These are phyloP conservation scores for Premnoplex brunnescens DNA, from an alignment of 2,797 vertebrate species.

Conservation along the genomic window DNA sequence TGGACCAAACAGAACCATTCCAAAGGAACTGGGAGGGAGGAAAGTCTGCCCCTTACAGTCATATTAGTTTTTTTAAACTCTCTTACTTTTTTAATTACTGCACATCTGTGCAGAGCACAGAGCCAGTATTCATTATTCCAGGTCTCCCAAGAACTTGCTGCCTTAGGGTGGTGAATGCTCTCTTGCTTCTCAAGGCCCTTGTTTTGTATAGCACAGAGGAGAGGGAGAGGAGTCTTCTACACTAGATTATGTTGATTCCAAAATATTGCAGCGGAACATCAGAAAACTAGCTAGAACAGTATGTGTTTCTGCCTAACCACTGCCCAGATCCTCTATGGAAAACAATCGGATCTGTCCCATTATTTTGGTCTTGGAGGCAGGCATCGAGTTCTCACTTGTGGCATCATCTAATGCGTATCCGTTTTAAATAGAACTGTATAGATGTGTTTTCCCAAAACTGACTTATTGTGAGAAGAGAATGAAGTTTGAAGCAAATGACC, in stretches of 20 bases:
- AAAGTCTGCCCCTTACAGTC: neutral
- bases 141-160: neutral
- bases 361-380: neutral
- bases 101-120: slow-evolving; percentile 24
- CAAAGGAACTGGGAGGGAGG: slow-evolving; percentile 24
- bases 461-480: neutral
- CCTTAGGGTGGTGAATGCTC: neutral
- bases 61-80: neutral
- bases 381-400: neutral
- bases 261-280: neutral
- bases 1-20: slow-evolving; percentile 59
- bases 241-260: neutral
- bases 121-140: neutral
- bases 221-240: neutral
- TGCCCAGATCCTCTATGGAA: neutral
- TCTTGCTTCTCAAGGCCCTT: neutral
- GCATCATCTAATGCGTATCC: neutral
- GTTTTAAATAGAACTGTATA: neutral
- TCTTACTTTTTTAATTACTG: neutral
- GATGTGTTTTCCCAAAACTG: neutral
- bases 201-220: neutral
- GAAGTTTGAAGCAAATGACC: neutral
- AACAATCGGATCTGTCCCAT: neutral
- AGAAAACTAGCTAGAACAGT: neutral
- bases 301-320: neutral